These are phyloP conservation scores for Falco punctatus DNA, from an alignment of 2,113 vertebrate species.

Conservation along the genomic window DNA sequence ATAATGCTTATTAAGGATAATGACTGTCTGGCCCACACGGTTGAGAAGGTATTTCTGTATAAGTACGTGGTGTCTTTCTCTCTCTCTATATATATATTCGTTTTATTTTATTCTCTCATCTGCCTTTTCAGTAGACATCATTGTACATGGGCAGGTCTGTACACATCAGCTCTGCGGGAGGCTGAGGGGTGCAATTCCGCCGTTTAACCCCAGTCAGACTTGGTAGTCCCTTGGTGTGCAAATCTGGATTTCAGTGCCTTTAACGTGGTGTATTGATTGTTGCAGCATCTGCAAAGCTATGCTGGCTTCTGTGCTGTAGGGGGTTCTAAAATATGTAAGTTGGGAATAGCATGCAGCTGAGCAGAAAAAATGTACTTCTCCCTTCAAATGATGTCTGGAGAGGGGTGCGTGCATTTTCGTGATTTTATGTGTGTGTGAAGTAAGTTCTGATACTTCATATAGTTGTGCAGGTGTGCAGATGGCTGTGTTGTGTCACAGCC, in stretches of 20 bases:
- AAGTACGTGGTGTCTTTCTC: background rate
- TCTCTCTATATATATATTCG: too few relatives aligned
- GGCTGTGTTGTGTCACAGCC: background rate
- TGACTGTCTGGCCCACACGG: background rate
- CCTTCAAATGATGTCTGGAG: slow-evolving; percentile 4
- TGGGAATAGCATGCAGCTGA: background rate
- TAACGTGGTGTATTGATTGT: fast-evolving
- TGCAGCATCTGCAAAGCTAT: background rate
- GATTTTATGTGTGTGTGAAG: background rate
- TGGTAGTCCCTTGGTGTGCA: background rate
- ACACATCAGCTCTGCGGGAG: background rate
- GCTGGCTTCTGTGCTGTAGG: background rate
- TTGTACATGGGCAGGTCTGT: background rate
- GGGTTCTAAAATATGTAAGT: background rate
- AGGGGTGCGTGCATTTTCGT: background rate
- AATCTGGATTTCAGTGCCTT: background rate
- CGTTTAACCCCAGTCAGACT: background rate
- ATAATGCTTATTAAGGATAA: background rate
- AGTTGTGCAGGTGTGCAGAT: slow-evolving; percentile 21
- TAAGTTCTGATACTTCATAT: background rate
- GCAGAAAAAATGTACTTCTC: background rate
- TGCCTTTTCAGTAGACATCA: too few relatives aligned
- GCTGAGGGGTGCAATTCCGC: background rate
- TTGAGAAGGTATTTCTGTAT: background rate
- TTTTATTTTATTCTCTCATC: too few relatives aligned